Percentiles rank a stretch among this genome's conserved stretches.
phyloP scores from a whole-genome alignment of 2,113 vertebrate species.

The Tiliqua scincoides region DNA sequence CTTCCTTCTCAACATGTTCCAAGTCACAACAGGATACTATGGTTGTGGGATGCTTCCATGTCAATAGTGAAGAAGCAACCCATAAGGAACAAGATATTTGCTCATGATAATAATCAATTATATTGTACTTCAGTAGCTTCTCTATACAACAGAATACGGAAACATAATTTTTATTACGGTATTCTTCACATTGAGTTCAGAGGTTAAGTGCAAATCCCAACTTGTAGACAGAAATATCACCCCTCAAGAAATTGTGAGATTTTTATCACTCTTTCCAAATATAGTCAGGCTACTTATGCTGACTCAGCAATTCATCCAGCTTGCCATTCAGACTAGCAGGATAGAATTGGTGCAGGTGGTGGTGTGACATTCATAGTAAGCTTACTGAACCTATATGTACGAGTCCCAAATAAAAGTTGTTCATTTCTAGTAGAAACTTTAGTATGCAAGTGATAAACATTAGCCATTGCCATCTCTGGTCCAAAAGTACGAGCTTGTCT shows the following conservation, averaged over 20 bases:
- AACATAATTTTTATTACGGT: background rate
- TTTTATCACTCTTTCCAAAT: background rate
- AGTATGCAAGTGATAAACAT: background rate
- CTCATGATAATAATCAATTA: background rate
- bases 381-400: background rate
- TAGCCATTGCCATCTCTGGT: background rate
- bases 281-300: background rate
- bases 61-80: no score
- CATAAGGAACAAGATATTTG: background rate
- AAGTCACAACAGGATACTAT: no score
- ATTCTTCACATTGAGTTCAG: background rate
- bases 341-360: no score
- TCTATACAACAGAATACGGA: background rate
- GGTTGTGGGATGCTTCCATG: no score
- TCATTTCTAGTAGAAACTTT: background rate
- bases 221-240: background rate
- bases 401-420: background rate
- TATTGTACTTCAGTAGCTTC: background rate
- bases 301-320: no score
- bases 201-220: background rate
- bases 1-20: no score
- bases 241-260: background rate
- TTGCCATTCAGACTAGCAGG: background rate
- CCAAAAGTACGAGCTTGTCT: background rate
- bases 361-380: background rate